Evolutionary conservation across 2,888 invertebrate genomes (phyloP), one percentile per base, ranked within the genome.

Genomic region (Lepeophtheirus nordmannii): DNA sequence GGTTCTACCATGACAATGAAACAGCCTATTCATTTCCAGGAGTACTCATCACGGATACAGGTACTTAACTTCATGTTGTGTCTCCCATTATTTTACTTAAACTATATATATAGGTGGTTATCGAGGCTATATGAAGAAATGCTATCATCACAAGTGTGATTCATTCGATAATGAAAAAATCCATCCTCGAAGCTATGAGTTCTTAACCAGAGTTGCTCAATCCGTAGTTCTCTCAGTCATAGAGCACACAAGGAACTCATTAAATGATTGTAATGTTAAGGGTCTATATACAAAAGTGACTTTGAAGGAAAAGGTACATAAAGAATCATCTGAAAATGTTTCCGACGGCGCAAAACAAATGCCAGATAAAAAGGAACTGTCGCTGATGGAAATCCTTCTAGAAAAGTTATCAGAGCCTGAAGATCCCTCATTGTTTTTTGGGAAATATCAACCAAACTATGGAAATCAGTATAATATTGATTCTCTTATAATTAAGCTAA

Each of bases 41-140:
- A 3, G 73, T 75, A 8, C 71, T 75, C 2, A 68, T 75, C 62
- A 74, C 75, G 8, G 75, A 75, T 67, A 75, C 73, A 57, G 75
- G 75, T 73, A 57, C n/a, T 14, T 12, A 37, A 12, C 30, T 37
- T 20, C 11, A n/a, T 57, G 14, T 37, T 57, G 58, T 23, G 53
- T 14, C 8, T 39, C n/a, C 37, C 7, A 39, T 57, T 3, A 5
- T 8, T 46, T 46, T n/a, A 8, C 14, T 46, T 46, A 17, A 5
- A 14, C 5, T 46, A 8, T 46, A 14, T 46, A 23, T 56, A 12
- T 53, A 63, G 63, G 46, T 23, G 41, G 20, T n/a, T 1, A 63
- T 7, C n/a, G 63, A 20, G 63, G 63, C 41, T 63, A 63, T 23
- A 63, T 63, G 63, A 41, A 30, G 23, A 22, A 63, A 56, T 63